These are phyloP conservation scores for Gasterosteus nipponicus DNA, from an alignment of 2,113 vertebrate species.

Conservation along the genomic window DNA sequence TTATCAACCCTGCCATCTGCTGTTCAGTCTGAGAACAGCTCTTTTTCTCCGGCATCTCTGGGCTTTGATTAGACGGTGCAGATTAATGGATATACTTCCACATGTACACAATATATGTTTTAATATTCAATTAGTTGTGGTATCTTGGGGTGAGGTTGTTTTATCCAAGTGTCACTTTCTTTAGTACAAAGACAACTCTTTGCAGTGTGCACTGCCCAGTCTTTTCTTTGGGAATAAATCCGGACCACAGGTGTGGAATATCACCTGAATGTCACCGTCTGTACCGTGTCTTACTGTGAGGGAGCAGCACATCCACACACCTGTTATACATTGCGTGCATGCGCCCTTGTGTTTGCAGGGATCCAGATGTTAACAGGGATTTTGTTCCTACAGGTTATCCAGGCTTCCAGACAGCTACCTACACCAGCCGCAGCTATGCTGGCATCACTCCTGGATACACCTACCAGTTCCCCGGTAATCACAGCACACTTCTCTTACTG, in stretches of 20 bases:
- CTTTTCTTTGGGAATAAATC: slow-evolving; percentile 28
- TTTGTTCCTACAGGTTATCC: slow-evolving; percentile 88
- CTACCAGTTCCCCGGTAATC: slow-evolving; percentile 98
- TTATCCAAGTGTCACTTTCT: slow-evolving; percentile 7
- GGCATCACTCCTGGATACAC: slow-evolving; percentile 97
- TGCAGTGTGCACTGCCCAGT: slow-evolving; percentile 29
- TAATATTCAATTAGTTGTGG: neutral
- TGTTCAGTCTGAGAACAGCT: slow-evolving; percentile 55
- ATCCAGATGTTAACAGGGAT: neutral
- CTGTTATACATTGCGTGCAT: neutral
- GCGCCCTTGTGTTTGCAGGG: neutral
- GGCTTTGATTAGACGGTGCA: neutral
- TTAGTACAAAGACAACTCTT: slow-evolving; percentile 18
- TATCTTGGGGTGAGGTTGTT: neutral
- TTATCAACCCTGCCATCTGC: slow-evolving; percentile 67
- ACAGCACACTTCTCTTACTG: slow-evolving; percentile 19
- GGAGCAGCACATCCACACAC: slow-evolving; percentile 24
- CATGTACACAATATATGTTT: neutral
- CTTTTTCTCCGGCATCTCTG: neutral
- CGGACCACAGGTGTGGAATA: slow-evolving; percentile 55
- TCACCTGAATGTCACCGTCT: slow-evolving; percentile 48
- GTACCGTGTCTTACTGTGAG: slow-evolving; percentile 23
- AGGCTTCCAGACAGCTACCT: slow-evolving; percentile 97
- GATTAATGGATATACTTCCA: neutral
- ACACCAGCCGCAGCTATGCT: slow-evolving; percentile 95